Conservation (phyloP, 92 coral and sea anemone genomes). For the Epizoanthus rinbou region DNA sequence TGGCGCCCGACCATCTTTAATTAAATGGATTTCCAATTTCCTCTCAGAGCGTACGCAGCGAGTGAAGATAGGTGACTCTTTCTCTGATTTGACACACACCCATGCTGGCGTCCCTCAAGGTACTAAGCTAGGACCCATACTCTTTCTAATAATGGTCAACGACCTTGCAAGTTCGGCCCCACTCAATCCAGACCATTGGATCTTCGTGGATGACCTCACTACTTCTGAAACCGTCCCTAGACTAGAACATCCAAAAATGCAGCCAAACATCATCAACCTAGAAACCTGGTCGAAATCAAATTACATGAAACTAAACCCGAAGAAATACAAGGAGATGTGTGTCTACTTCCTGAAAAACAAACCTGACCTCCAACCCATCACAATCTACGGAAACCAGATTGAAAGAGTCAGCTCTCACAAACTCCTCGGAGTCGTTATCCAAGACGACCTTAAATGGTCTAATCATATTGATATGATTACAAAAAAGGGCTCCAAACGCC, state of each 20-base stretch:
- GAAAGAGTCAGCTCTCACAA: conserved; percentile 31
- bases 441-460: conserved; percentile 31
- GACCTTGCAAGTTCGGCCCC: too few relatives aligned
- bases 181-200: too few relatives aligned
- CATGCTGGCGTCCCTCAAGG: too few relatives aligned
- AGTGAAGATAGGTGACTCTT: too few relatives aligned
- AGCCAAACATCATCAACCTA: conserved; percentile 13
- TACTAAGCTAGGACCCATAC: too few relatives aligned
- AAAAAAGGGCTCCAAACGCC: conserved; percentile 19
- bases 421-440: conserved; percentile 26
- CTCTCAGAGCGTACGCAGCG: too few relatives aligned
- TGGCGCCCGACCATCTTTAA: conserved; percentile 15
- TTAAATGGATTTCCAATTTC: conserved; percentile 1
- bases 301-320: conserved; percentile 9
- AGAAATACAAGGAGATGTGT: conserved; percentile 29
- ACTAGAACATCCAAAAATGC: not conserved
- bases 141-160: too few relatives aligned
- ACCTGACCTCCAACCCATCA: conserved; percentile 24
- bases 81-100: too few relatives aligned
- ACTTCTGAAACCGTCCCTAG: not conserved
- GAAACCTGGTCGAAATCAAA: conserved; percentile 8
- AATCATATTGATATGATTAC: conserved; percentile 26
- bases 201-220: too few relatives aligned
- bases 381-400: conserved; percentile 27
- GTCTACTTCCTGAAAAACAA: conserved; percentile 19